Percentiles rank a stretch among this genome's conserved stretches.
Evolutionary conservation across 2,797 vertebrate genomes (phyloP).

Genomic region (Dendrocincla tyrannina): DNA sequence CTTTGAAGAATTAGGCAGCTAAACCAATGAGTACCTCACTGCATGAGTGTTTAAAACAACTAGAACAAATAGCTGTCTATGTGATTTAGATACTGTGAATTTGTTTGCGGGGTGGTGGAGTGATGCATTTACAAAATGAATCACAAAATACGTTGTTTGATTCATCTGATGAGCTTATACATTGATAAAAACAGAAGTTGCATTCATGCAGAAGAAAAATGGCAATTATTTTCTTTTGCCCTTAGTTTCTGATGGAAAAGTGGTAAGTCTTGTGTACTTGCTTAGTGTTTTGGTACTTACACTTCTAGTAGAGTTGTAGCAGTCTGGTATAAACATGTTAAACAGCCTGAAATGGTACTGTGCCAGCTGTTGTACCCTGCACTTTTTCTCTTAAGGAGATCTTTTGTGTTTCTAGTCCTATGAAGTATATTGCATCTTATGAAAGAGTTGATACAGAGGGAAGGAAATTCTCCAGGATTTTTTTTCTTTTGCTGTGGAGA

Average conservation of each 20-base stretch:
- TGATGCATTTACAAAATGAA: background rate
- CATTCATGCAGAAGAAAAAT: background rate
- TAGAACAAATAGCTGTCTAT: background rate
- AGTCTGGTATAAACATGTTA: background rate
- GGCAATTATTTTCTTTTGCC: background rate
- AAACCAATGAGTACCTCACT: background rate
- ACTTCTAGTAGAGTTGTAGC: background rate
- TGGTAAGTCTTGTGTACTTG: background rate
- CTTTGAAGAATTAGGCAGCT: background rate
- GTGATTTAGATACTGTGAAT: background rate
- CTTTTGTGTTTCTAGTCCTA: background rate
- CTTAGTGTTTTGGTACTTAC: background rate
- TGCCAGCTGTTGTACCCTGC: background rate
- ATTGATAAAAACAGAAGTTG: background rate
- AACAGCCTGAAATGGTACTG: background rate
- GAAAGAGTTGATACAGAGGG: background rate
- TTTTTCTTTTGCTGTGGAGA: background rate
- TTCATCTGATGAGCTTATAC: background rate
- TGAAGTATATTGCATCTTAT: background rate
- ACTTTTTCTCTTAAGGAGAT: background rate
- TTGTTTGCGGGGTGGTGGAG: rapidly evolving
- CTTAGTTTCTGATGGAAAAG: background rate
- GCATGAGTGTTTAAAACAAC: background rate
- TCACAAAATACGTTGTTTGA: background rate
- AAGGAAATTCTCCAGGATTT: background rate